A percentile compares a stretch with the other conserved stretches of the same genome.
Conservation (phyloP, 2,113 vertebrate species). For the Lagenorhynchus albirostris region DNA sequence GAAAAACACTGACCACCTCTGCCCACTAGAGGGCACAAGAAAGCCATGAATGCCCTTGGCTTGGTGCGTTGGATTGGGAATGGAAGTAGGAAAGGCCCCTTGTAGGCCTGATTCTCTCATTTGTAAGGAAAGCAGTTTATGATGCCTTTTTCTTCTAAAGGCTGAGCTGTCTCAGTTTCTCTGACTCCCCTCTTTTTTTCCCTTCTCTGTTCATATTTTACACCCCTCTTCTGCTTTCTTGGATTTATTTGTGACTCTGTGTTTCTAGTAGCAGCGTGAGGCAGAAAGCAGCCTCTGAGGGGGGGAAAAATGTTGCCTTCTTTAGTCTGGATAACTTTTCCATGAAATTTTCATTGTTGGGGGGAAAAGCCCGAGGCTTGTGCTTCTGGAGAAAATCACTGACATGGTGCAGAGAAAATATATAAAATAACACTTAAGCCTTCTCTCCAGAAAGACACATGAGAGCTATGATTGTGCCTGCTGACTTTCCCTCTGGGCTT, state of each 20-base stretch:
- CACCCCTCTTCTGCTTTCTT: background rate
- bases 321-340: background rate
- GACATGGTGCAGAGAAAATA: conserved; percentile 65
- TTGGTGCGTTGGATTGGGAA: rapidly evolving
- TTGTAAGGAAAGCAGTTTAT: conserved; percentile 23
- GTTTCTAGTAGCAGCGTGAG: background rate
- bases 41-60: conserved; percentile 62
- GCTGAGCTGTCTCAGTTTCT: background rate
- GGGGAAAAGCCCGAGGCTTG: background rate
- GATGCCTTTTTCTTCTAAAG: background rate
- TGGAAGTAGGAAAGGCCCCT: background rate
- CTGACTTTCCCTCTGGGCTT: conserved; percentile 75
- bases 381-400: conserved; percentile 68
- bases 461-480: conserved; percentile 73
- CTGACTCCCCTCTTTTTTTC: background rate
- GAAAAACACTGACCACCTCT: background rate
- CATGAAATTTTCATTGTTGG: conserved; percentile 40
- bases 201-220: background rate
- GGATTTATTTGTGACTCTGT: background rate
- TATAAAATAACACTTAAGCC: conserved; percentile 73
- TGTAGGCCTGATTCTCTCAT: background rate
- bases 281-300: background rate
- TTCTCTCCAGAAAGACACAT: conserved; percentile 39
- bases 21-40: conserved; percentile 81
- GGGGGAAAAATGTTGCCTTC: background rate